Base-by-base conservation (phyloP, 1,140 invertebrate genomes). In the Leguminivora glycinivorella region DNA sequence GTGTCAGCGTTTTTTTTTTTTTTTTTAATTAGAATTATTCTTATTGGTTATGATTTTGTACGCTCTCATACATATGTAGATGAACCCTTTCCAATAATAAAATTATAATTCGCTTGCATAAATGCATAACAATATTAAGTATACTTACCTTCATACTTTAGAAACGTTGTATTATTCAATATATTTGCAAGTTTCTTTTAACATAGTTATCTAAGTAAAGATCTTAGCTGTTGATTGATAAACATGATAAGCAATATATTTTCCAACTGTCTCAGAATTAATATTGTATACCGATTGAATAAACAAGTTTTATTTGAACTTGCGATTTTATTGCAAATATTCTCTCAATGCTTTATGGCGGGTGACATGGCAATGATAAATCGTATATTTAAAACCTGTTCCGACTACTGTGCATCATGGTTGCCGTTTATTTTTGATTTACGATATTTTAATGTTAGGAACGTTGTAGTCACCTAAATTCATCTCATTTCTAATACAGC, bases 291-390 rank as follows among this genome's bases (percentile, higher is more conserved):
- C 24, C 10, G 58, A 63, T 63, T 63, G 19, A 63, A 63, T 19
- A 63, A 63, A 63, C 58, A 14, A 29, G 58, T 63, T 63, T 29
- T 31, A 12, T 14, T 26, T 58, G 56, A 29, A 26, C 5, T 29
- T n/a, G 26, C 26, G n/a, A 63, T 29, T 63, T 63, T 52, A 52
- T 52, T 52, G 47, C 47, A 52, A 52, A 52, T 22, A 52, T 52
- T 52, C 19, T 52, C 47, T 10, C 9, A n/a, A 52, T 47, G 43
- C 43, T 47, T 52, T 52, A 52, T 10, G 17, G 47, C 4, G 47
- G 47, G 19, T 52, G 19, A 52, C 47, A 22, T 52, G 43, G 43
- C 43, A 52, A 52, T 52, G 19, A 52, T 52, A 52, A 22, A 52
- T 52, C 19, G 47, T 22, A 52, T 3, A 52, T 52, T 52, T 52